These are phyloP conservation scores for Channa striata DNA, from an alignment of 2,797 vertebrate genomes.

Conservation along the genomic window DNA sequence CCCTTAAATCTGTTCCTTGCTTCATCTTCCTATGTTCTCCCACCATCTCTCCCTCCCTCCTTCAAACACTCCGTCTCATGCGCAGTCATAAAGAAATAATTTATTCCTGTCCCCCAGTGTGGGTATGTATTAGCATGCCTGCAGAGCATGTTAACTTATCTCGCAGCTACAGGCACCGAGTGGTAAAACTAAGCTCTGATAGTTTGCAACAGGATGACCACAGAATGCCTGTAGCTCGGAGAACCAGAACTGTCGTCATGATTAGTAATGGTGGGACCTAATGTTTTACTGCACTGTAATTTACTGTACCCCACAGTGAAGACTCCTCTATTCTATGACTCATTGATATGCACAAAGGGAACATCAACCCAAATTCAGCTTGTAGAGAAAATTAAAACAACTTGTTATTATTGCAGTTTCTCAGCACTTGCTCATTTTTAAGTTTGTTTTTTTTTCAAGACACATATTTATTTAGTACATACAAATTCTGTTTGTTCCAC, in stretches of 20 bases:
- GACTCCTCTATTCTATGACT: conserved; percentile 42
- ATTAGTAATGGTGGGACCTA: conserved; percentile 74
- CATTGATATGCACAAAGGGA: conserved; percentile 41
- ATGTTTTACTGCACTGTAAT: conserved; percentile 72
- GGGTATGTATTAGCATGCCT: conserved; percentile 74
- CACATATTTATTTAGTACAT: no score
- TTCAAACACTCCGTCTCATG: conserved; percentile 69
- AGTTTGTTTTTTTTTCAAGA: conserved; percentile 18
- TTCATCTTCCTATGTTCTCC: conserved; percentile 52
- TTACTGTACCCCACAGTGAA: conserved; percentile 44
- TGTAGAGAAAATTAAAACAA: conserved; percentile 21
- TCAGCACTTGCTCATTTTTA: conserved; percentile 21
- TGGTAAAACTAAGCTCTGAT: conserved; percentile 81
- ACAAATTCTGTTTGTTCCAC: conserved; percentile 41
- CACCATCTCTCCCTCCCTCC: conserved; percentile 39
- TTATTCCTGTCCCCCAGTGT: conserved; percentile 67
- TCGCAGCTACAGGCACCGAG: conserved; percentile 74
- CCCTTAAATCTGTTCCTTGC: conserved; percentile 29
- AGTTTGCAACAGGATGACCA: conserved; percentile 78
- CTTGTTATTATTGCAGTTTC: conserved; percentile 36
- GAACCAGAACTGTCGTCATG: conserved; percentile 76
- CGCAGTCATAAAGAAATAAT: conserved; percentile 80
- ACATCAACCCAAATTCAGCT: conserved; percentile 49
- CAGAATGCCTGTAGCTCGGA: conserved; percentile 72
- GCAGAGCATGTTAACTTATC: conserved; percentile 82